Evolutionary conservation across 1,140 invertebrate species (phyloP).

Genomic region (Scaptomyza hsui): DNA sequence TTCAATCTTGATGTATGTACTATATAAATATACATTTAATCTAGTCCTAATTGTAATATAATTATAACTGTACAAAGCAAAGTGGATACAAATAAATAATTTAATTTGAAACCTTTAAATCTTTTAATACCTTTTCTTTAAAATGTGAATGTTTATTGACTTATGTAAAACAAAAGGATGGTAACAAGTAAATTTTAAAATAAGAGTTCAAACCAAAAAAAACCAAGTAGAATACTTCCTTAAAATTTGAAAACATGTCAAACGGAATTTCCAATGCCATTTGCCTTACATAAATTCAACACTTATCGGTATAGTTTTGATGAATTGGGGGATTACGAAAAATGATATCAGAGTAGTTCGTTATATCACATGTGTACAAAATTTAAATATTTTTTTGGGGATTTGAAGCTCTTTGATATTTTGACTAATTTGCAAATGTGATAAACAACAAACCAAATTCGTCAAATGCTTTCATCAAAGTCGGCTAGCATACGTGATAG

Average conservation of each 20-base stretch:
- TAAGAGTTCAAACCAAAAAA: no score
- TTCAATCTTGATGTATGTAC: slow-evolving; percentile 60
- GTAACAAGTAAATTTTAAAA: no score
- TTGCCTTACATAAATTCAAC: background rate
- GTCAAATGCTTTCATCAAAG: slow-evolving; percentile 56
- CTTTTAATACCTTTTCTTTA: slow-evolving; percentile 9
- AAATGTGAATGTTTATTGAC: background rate
- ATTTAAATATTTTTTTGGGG: slow-evolving; percentile 19
- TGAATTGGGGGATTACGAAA: slow-evolving; percentile 41
- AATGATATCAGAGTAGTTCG: slow-evolving; percentile 12
- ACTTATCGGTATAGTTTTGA: slow-evolving; percentile 28
- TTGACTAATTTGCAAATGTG: slow-evolving; percentile 51
- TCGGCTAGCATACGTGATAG: slow-evolving; percentile 56
- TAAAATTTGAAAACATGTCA: background rate
- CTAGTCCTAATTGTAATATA: slow-evolving; percentile 80
- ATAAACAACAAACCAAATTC: slow-evolving; percentile 57
- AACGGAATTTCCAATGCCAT: slow-evolving; percentile 4
- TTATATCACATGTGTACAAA: slow-evolving; percentile 62
- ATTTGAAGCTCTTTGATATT: slow-evolving; percentile 53
- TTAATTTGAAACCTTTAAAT: slow-evolving; percentile 52
- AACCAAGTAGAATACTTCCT: no score
- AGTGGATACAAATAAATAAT: slow-evolving; percentile 63
- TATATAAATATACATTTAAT: slow-evolving; percentile 65
- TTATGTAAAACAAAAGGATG: no score
- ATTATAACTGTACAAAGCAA: slow-evolving; percentile 69